Percentiles rank a stretch among this genome's conserved stretches.
These are phyloP conservation scores for Chascanopsetta lugubris DNA, from an alignment of 2,113 vertebrate genomes.

Conservation along the genomic window DNA sequence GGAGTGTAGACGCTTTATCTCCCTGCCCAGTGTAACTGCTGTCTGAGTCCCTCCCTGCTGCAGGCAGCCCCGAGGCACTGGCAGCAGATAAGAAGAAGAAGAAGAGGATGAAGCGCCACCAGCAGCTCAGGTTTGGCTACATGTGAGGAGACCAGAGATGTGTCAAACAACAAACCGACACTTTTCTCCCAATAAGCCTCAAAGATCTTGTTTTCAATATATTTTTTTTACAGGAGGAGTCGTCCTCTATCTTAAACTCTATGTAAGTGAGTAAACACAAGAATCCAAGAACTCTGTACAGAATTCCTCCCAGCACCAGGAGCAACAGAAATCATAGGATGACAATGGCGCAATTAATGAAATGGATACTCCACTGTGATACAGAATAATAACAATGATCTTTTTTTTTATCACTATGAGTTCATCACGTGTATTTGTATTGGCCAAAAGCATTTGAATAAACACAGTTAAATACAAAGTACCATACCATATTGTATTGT, in stretches of 20 bases:
- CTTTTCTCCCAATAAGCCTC: constrained; percentile 26
- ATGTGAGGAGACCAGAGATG: constrained; percentile 38
- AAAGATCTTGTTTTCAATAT: constrained; percentile 20
- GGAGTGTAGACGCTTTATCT: constrained; percentile 76
- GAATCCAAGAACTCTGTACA: constrained; percentile 4
- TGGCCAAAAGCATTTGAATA: not conserved
- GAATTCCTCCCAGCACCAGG: not conserved
- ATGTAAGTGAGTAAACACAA: no score
- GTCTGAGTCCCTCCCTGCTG: constrained; percentile 64
- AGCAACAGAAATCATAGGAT: not conserved
- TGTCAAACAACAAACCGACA: constrained; percentile 36
- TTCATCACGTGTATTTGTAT: not conserved
- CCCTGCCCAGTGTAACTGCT: constrained; percentile 76
- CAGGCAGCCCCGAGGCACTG: constrained; percentile 66
- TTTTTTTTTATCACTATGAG: no score
- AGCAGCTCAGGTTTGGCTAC: constrained; percentile 49
- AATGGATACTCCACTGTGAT: no score
- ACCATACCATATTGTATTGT: no score
- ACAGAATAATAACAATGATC: no score
- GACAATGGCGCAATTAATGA: no score
- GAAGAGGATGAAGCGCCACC: no score
- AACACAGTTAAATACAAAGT: not conserved
- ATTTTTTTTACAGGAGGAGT: no score
- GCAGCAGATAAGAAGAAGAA: constrained; percentile 76
- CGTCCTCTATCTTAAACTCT: no score